These are phyloP conservation scores for Gryon sp. DNA, from an alignment of 1,140 invertebrate species.

Conservation along the genomic window DNA sequence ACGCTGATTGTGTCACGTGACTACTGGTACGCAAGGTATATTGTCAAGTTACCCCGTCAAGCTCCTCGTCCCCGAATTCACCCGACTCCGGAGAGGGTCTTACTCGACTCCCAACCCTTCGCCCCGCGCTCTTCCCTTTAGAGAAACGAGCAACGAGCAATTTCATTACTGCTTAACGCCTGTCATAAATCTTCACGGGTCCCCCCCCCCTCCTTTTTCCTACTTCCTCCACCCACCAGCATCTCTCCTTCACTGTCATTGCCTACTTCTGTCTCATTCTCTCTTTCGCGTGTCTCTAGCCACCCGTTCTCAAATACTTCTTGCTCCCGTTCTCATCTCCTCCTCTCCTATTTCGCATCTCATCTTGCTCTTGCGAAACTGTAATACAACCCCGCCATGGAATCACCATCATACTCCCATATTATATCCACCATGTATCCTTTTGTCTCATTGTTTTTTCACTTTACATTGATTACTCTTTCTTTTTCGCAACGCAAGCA, in stretches of 20 bases:
- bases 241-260: slow-evolving; percentile 28
- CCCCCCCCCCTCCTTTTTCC: slow-evolving; percentile 63
- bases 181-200: slow-evolving; percentile 78
- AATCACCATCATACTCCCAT: slow-evolving; percentile 41
- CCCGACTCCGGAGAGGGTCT: slow-evolving; percentile 35
- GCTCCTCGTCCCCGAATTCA: slow-evolving; percentile 13
- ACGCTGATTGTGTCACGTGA: slow-evolving; percentile 65
- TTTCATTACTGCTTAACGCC: slow-evolving; percentile 81
- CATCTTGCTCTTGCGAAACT: slow-evolving; percentile 56
- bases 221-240: slow-evolving; percentile 21
- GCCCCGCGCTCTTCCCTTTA: slow-evolving; percentile 66
- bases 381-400: slow-evolving; percentile 40
- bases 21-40: slow-evolving; percentile 62
- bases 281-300: slow-evolving; percentile 36
- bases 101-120: slow-evolving; percentile 52
- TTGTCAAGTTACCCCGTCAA: slow-evolving; percentile 46
- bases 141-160: slow-evolving; percentile 79
- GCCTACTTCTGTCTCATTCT: slow-evolving; percentile 20
- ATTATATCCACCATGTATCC: slow-evolving; percentile 60
- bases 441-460: slow-evolving; percentile 63
- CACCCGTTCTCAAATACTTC: slow-evolving; percentile 55
- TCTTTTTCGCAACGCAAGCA: slow-evolving; percentile 15
- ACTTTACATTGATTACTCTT: slow-evolving; percentile 62
- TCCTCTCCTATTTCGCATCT: slow-evolving; percentile 60
- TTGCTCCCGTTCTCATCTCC: slow-evolving; percentile 31